phyloP scores from a whole-genome alignment of 1,140 invertebrate species.

The Penaeus indicus region DNA sequence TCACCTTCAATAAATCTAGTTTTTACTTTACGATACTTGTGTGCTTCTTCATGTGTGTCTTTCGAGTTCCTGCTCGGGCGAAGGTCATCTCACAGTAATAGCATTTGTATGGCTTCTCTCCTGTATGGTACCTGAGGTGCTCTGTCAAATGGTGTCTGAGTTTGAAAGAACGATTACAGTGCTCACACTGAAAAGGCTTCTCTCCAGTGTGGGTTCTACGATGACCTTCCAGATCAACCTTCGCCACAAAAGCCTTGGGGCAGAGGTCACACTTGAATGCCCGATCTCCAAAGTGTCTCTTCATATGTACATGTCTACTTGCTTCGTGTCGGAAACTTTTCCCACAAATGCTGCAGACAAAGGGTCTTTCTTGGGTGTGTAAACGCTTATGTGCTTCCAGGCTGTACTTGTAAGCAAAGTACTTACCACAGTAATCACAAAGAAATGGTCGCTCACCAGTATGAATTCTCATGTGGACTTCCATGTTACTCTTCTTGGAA shows the following conservation, averaged over 20 bases:
- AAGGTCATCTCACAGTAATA: constrained; percentile 2
- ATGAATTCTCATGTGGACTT: constrained; percentile 7
- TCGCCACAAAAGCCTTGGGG: constrained; percentile 8
- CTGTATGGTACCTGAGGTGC: neutral
- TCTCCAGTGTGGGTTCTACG: constrained; percentile 26
- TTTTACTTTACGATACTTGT: too few species aligned
- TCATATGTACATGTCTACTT: constrained; percentile 26
- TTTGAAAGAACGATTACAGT: neutral
- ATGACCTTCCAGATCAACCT: constrained; percentile 9
- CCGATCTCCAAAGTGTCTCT: constrained; percentile 7
- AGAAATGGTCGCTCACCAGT: constrained; percentile 29
- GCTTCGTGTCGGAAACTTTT: constrained; percentile 30
- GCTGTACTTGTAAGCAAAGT: constrained; percentile 19
- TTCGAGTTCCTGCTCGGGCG: neutral
- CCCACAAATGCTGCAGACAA: constrained; percentile 18
- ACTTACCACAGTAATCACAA: constrained; percentile 19
- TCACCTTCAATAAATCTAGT: too few species aligned
- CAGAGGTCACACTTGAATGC: constrained; percentile 29
- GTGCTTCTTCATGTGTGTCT: neutral
- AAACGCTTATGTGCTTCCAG: constrained; percentile 5
- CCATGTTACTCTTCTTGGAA: constrained; percentile 32
- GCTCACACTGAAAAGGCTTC: constrained; percentile 23
- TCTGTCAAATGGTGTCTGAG: constrained; percentile 21
- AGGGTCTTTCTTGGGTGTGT: constrained; percentile 21
- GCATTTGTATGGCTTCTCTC: neutral